Evolutionary conservation across 1,140 invertebrate species (phyloP), one percentile per base, ranked within the genome.

Genomic region (Epicauta chinensis): DNA sequence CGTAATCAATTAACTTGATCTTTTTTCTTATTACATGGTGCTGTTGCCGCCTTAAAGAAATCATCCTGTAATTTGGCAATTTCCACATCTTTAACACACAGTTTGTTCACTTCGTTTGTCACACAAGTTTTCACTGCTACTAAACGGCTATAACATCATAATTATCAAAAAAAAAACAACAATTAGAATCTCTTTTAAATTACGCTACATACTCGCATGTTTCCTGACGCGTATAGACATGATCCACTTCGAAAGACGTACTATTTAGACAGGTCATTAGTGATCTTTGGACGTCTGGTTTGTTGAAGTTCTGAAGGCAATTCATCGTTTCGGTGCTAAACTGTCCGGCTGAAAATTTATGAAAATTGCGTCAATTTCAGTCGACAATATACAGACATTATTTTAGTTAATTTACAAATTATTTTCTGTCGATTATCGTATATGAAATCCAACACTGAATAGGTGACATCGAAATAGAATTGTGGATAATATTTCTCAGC

Each of bases 401-500:
- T n/a, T n/a, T n/a, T n/a, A n/a, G n/a, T n/a, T n/a, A 14, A 43
- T 16, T 43, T 30, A 23, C 16, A 12, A 14, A 55, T 29, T 12
- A 44, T 41, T 40, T 51, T 16, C 13, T 42, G 14, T 29, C 23
- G 23, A 23, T 55, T 49, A 29, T 44, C 42, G 16, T 45, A 55
- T 23, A 51, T 17, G 16, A 46, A 51, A 0, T 46, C 42, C 2
- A 51, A 39, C 4, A 55, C 2, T 12, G 41, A 44, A 15, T 45
- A 29, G n/a, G 37, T 23, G 6, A 51, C 7, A 23, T 47, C 48
- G 11, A 39, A 40, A 3, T 45, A 31, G 16, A 55, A 55, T 41
- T 55, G 13, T 1, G 53, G 53, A 34, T 36, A 55, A 37, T 55
- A 51, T 40, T 51, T 44, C 40, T 55, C 47, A 9, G 44, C 16